Evolutionary conservation across 2,888 invertebrate genomes (phyloP), one percentile per base, ranked within the genome.

Genomic region (Malthinus seriepunctatus): DNA sequence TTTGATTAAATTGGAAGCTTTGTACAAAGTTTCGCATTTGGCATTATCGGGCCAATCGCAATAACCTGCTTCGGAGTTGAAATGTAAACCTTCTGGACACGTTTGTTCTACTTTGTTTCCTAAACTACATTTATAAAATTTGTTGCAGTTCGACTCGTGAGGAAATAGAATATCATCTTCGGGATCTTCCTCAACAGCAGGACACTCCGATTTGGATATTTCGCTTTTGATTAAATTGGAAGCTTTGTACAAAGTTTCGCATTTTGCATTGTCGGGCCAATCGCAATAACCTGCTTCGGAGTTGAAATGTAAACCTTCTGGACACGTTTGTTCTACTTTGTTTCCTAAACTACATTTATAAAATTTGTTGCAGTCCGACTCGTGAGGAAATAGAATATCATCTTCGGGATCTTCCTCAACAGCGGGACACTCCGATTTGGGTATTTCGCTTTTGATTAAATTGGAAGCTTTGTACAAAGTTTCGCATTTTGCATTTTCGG

Each of bases 11-110:
- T 33, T 33, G 9, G 33, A 7, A 33, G 33, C 8, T 1, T 8
- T 1, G 2, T 33, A 33, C 1, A 33, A 2, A 1, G 33, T 9
- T 33, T 7, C 1, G 50, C 64, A 64, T 8, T 51, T 45, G 10
- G 51, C 64, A 42, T 42, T 51, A 8, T 35, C 42, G 2, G 64
- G 62, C 12, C 45, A 62, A 35, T 63, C 65, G 35, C 65, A 65
- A 12, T 51, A 49, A 42, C 50, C 9, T 7, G 57, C 34, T 3
- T n/a, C 38, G 8, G 51, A 53, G 37, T 63, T 63, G 32, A 63
- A 65, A 32, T 58, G 51, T 8, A 63, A 35, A 7, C 56, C 56
- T n/a, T 31, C 31, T 8, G 63, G 62, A 39, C 65, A 65, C n/a
- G 34, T 42, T 11, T 56, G 15, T n/a, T 55, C 44, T 11, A 59